Percentiles rank a stretch among this genome's conserved stretches.
Conservation (phyloP, 1,140 invertebrate genomes). For the Lordiphosa clarofinis region DNA sequence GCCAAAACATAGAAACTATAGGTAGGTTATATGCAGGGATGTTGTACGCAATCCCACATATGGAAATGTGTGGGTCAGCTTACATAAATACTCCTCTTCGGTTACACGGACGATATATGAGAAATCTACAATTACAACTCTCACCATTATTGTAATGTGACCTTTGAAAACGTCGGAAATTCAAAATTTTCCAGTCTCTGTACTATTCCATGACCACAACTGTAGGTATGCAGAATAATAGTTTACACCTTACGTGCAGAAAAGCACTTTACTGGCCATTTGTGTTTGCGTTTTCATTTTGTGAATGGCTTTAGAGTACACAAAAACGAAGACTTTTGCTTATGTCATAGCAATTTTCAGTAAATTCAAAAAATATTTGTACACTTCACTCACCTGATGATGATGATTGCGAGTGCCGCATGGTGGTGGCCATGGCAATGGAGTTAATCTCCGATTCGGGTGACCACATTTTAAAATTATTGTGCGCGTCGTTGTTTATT, state of each 20-base stretch:
- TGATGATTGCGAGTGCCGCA: slow-evolving; percentile 79
- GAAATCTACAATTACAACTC: too few species aligned
- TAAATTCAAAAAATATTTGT: too few species aligned
- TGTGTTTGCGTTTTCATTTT: slow-evolving; percentile 30
- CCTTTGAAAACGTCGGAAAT: too few species aligned
- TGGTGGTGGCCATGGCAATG: slow-evolving; percentile 80
- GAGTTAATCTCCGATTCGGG: slow-evolving; percentile 80
- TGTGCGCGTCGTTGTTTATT: slow-evolving; percentile 7
- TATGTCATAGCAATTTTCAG: background rate
- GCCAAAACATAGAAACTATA: too few species aligned
- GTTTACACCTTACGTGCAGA: slow-evolving; percentile 55
- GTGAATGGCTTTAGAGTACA: background rate
- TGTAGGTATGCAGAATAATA: slow-evolving; percentile 18
- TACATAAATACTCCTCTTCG: too few species aligned
- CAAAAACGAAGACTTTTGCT: background rate
- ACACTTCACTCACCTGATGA: slow-evolving; percentile 79
- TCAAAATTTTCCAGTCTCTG: background rate
- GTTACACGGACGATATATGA: too few species aligned
- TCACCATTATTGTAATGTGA: too few species aligned
- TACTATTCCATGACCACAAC: slow-evolving; percentile 29
- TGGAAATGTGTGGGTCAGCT: too few species aligned
- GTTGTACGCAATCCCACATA: too few species aligned
- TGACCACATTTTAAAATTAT: slow-evolving; percentile 72
- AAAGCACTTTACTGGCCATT: slow-evolving; percentile 58
- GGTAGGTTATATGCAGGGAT: too few species aligned